Evolutionary conservation across 2,888 invertebrate species (phyloP).

Genomic region (Nezara viridula): DNA sequence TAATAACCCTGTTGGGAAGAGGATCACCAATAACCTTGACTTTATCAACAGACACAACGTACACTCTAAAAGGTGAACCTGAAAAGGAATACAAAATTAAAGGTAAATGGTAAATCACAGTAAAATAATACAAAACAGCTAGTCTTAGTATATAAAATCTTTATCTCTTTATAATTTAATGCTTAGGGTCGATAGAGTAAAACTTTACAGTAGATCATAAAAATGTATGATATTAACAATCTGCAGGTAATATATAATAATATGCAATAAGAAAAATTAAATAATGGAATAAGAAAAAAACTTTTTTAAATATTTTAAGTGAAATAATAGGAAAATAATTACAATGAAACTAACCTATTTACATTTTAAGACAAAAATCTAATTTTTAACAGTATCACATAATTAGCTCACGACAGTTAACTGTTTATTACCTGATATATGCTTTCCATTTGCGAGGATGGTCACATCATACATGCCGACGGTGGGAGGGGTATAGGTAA

Average conservation of each 20-base stretch:
- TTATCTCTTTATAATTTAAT: too few species aligned
- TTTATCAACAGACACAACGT: conserved; percentile 80
- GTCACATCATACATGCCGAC: conserved; percentile 93
- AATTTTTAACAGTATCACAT: too few species aligned
- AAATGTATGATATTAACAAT: too few species aligned
- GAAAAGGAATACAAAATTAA: conserved; percentile 66
- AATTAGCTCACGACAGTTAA: neutral
- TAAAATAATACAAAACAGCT: neutral
- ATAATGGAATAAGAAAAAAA: too few species aligned
- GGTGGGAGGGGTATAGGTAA: conserved; percentile 90
- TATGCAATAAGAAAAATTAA: too few species aligned
- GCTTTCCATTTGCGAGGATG: conserved; percentile 75
- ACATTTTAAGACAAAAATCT: too few species aligned
- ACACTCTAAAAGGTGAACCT: conserved; percentile 77
- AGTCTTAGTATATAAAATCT: neutral
- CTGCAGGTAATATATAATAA: too few species aligned
- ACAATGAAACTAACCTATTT: too few species aligned
- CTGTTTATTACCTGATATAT: conserved; percentile 74
- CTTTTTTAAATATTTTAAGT: too few species aligned
- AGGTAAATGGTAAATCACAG: neutral
- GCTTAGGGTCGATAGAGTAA: too few species aligned
- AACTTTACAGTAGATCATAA: too few species aligned
- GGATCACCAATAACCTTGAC: conserved; percentile 85
- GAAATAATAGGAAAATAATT: too few species aligned
- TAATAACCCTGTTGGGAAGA: conserved; percentile 72